Conservation (phyloP, 2,888 invertebrate genomes). For the Proisotoma minuta region DNA sequence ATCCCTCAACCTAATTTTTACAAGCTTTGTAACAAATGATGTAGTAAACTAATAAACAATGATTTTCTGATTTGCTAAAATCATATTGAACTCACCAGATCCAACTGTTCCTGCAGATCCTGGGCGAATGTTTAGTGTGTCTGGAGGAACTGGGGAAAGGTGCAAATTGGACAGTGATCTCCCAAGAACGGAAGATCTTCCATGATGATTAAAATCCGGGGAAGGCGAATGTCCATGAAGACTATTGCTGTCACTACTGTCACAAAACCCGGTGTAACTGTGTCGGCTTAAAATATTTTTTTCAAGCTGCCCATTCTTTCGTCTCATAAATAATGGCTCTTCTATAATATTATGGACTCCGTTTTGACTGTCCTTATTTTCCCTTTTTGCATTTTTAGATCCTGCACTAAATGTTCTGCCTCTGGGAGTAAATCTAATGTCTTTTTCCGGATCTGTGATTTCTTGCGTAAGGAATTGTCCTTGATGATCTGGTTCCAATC, state of each 20-base stretch:
- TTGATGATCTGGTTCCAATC: constrained; percentile 40
- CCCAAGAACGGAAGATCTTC: not conserved
- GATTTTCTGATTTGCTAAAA: too few species aligned
- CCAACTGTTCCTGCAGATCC: constrained; percentile 14
- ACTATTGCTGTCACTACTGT: not conserved
- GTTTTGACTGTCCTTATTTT: not conserved
- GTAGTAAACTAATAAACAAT: too few species aligned
- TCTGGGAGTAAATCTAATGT: constrained; percentile 4
- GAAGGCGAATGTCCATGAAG: not conserved
- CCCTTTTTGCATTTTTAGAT: not conserved
- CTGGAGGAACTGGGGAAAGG: constrained; percentile 3
- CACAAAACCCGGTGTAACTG: not conserved
- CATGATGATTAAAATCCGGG: not conserved
- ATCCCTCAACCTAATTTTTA: too few species aligned
- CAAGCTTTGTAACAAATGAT: too few species aligned
- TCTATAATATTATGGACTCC: not conserved
- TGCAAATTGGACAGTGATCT: not conserved
- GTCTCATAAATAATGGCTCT: not conserved
- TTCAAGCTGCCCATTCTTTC: not conserved
- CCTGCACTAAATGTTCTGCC: not conserved
- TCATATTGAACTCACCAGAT: constrained; percentile 26
- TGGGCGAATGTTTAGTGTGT: constrained; percentile 11
- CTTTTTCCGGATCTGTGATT: constrained; percentile 11
- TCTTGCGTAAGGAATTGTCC: constrained; percentile 28
- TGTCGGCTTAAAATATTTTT: not conserved